Conservation (phyloP, 1,140 invertebrate genomes). For the Papilio glaucus region DNA sequence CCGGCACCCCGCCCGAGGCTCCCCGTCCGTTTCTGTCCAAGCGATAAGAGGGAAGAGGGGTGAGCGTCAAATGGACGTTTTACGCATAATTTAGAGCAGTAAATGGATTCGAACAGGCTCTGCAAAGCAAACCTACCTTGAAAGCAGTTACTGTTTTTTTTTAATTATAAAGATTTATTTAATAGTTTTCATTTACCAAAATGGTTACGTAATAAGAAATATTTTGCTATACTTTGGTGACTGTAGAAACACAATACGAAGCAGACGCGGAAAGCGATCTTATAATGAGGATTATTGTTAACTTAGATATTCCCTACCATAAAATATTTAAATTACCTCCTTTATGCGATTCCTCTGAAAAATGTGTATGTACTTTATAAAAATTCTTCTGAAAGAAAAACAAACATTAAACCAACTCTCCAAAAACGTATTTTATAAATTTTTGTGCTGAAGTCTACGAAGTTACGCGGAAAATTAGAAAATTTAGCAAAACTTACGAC, state of each 20-base stretch:
- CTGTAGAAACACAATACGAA: not conserved
- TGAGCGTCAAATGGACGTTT: conserved; percentile 81
- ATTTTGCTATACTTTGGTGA: not conserved
- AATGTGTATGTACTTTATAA: not conserved
- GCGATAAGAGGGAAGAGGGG: conserved; percentile 82
- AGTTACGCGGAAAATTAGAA: too few relatives aligned
- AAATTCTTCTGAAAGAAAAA: not conserved
- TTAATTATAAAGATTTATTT: conserved; percentile 31
- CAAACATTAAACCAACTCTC: not conserved
- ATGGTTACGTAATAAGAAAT: too few relatives aligned
- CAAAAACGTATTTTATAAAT: not conserved
- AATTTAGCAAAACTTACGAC: too few relatives aligned
- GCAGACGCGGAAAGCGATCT: not conserved
- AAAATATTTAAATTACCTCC: conserved; percentile 35
- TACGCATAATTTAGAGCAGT: conserved; percentile 83
- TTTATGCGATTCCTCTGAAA: conserved; percentile 28
- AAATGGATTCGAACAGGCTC: conserved; percentile 81
- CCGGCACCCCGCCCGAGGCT: conserved; percentile 78
- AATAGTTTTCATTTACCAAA: conserved; percentile 15
- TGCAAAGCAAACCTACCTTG: conserved; percentile 70
- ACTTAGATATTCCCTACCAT: conserved; percentile 28
- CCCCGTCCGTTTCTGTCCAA: conserved; percentile 77
- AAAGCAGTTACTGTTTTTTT: conserved; percentile 52
- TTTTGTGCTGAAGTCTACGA: not conserved
- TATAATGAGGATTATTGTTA: not conserved